Evolutionary conservation across 1,140 invertebrate genomes (phyloP).

Genomic region (Vollenhovia emeryi): DNA sequence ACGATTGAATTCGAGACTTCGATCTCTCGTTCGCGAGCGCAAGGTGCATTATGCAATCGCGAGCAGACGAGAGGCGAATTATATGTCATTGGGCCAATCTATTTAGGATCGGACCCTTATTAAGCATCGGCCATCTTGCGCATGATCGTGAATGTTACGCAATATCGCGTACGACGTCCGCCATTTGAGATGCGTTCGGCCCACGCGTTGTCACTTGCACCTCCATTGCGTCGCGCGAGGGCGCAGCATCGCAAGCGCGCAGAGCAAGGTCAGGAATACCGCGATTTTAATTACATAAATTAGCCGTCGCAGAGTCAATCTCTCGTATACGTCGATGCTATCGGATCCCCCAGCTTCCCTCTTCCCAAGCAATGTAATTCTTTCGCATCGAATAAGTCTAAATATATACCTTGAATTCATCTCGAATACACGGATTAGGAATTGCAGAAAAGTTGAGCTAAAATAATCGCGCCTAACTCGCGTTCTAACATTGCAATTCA

Average conservation of each 20-base stretch:
- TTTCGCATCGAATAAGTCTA: background rate
- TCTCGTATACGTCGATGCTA: background rate
- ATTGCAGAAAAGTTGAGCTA: background rate
- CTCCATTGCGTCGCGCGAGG: slow-evolving; percentile 53
- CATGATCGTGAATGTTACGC: slow-evolving; percentile 62
- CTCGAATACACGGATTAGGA: background rate
- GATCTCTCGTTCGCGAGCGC: slow-evolving; percentile 12
- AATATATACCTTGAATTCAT: background rate
- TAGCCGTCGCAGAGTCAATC: slow-evolving; percentile 66
- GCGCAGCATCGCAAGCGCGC: slow-evolving; percentile 64
- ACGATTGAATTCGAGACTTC: background rate
- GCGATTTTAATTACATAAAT: slow-evolving; percentile 83
- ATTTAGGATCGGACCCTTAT: slow-evolving; percentile 80
- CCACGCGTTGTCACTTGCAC: slow-evolving; percentile 55
- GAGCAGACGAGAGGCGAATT: slow-evolving; percentile 76
- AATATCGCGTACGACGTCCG: slow-evolving; percentile 59
- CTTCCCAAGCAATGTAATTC: background rate
- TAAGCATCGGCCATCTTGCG: slow-evolving; percentile 75
- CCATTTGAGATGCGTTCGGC: slow-evolving; percentile 68
- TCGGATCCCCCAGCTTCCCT: no score
- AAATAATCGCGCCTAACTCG: background rate
- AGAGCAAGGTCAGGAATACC: slow-evolving; percentile 81
- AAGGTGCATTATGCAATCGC: slow-evolving; percentile 64
- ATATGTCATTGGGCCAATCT: slow-evolving; percentile 81
- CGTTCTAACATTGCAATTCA: background rate